Evolutionary conservation across 1,140 invertebrate genomes (phyloP).

Genomic region (Drosophila micromelanica): DNA sequence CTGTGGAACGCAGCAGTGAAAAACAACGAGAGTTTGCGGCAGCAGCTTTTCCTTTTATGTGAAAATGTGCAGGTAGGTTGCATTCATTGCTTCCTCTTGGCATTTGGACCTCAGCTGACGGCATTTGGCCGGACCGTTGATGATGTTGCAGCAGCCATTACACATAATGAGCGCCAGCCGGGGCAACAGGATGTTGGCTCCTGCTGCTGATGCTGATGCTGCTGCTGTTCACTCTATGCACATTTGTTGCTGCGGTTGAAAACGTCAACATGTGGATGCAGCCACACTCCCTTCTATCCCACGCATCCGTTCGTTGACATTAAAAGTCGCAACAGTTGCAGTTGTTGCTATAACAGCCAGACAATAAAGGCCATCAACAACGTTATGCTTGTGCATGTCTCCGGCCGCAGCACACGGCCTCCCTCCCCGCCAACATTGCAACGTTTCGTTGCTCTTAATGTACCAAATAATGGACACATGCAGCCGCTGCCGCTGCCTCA

Average conservation of each 20-base stretch:
- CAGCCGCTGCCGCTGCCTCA: constrained; percentile 19
- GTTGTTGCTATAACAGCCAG: constrained; percentile 44
- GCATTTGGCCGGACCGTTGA: constrained; percentile 48
- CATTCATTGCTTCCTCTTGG: constrained; percentile 61
- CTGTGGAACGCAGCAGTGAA: constrained; percentile 1
- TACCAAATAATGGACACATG: constrained; percentile 55
- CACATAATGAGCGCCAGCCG: constrained; percentile 74
- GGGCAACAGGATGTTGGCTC: constrained; percentile 38
- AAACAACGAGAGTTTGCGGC: constrained; percentile 41
- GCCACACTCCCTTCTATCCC: neutral
- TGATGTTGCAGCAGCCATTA: constrained; percentile 70
- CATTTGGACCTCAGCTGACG: constrained; percentile 6
- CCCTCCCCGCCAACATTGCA: neutral
- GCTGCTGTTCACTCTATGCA: constrained; percentile 44
- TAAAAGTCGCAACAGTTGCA: constrained; percentile 71
- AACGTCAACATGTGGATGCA: constrained; percentile 57
- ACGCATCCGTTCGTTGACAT: constrained; percentile 59
- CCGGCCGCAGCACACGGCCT: neutral
- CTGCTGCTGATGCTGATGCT: constrained; percentile 35
- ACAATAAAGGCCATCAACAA: constrained; percentile 74
- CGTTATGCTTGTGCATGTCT: constrained; percentile 33
- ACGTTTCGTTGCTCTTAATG: constrained; percentile 43
- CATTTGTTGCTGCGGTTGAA: constrained; percentile 75
- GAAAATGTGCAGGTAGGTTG: constrained; percentile 72
- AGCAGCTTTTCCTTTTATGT: constrained; percentile 47